Base-by-base conservation (phyloP, 2,888 invertebrate genomes). In the Helleia helle region DNA sequence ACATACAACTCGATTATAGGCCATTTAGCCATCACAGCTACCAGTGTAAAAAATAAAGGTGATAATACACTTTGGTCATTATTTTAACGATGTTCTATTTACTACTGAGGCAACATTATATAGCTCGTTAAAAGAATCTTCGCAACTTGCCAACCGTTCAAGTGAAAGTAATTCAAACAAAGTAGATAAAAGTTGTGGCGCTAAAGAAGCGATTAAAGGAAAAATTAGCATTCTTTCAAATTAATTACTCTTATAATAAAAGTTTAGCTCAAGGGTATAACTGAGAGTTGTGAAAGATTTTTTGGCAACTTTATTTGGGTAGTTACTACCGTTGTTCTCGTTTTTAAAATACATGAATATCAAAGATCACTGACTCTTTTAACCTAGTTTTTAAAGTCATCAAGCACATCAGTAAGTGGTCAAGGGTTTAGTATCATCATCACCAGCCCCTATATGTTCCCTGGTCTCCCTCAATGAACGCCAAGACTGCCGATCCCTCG, bases 181-280 rank as follows among this genome's bases (percentile, higher is more conserved):
- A 79, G 79, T 75, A 77, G 79, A 77, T 79, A 79, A 80, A 80
- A 83, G 76, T 83, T 75, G 74, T 65, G 68, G 67, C 67, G 70
- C 71, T 70, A 71, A 75, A 71, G 73, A 74, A 79, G 77, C 75
- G 75, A 81, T 77, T 79, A 76, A 77, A 80, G 73, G 75, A 77
- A 76, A 83, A 81, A 81, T 81, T 81, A 63, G 71, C 80, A 80
- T 77, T 80, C 80, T 79, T 75, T 68, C 66, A 71, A 79, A 81
- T 80, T 81, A 83, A 81, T 81, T 83, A 79, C 74, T 69, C 68
- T 63, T 69, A 66, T 73, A 77, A 72, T 68, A 72, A 79, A 75
- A 74, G 68, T 68, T 75, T 72, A 71, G 73, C 65, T 61, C 49
- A 65, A 58, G 68, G 68, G 60, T 66, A 63, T 61, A 61, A 58